Conservation (phyloP, 2,113 vertebrate species). For the Pelecanus crispus region DNA sequence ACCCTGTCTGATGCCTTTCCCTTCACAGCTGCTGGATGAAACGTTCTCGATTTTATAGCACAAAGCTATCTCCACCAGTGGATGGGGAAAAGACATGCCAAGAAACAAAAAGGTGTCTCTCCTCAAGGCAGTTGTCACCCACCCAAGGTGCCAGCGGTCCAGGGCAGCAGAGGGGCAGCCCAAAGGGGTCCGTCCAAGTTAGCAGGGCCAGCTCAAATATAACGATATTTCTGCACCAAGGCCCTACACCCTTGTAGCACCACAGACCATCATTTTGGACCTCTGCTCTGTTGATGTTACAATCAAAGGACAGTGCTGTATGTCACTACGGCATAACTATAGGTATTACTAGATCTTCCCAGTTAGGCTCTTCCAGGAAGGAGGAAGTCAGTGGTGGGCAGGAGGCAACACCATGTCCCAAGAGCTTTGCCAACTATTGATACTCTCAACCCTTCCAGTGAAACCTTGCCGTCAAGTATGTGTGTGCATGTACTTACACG, state of each 20-base stretch:
- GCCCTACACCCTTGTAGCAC: not conserved
- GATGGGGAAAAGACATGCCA: fast-evolving
- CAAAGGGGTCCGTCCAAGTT: not conserved
- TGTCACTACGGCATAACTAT: not conserved
- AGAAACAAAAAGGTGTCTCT: not conserved
- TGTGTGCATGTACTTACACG: fast-evolving
- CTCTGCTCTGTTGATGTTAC: not conserved
- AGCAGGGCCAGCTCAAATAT: not conserved
- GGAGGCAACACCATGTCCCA: fast-evolving
- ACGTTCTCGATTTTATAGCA: not conserved
- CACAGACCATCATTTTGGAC: not conserved
- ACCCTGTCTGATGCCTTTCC: not conserved
- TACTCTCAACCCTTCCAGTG: not conserved
- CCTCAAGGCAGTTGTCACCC: not conserved
- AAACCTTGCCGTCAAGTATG: not conserved
- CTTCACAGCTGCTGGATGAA: not conserved
- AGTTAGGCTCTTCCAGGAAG: not conserved
- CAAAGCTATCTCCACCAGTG: not conserved
- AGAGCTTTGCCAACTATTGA: not conserved
- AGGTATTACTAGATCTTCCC: not conserved
- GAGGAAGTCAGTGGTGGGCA: not conserved
- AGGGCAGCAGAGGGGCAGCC: not conserved
- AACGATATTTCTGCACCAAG: not conserved
- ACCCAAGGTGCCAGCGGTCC: fast-evolving
- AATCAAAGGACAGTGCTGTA: not conserved